phyloP scores from a whole-genome alignment of 2,888 invertebrate species.

The Drosophila conformis region DNA sequence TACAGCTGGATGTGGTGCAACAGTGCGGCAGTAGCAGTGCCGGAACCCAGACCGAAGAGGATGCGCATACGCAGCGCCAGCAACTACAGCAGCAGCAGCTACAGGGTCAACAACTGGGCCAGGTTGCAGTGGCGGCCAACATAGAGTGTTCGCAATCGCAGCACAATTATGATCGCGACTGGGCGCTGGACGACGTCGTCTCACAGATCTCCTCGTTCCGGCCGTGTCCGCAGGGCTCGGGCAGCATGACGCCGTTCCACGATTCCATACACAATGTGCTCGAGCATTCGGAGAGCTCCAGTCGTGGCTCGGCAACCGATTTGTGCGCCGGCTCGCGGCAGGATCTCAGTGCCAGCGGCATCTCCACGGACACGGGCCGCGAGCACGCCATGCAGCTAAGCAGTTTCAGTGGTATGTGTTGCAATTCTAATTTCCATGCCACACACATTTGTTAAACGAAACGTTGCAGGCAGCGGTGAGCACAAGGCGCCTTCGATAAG shows the following conservation, averaged over 20 bases:
- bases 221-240: conserved; percentile 85
- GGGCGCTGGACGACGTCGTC: conserved; percentile 84
- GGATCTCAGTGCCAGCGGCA: conserved; percentile 83
- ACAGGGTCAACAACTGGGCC: conserved; percentile 70
- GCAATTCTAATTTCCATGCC: background rate
- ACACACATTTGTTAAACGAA: background rate
- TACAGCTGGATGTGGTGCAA: conserved; percentile 72
- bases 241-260: conserved; percentile 85
- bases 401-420: conserved; percentile 78
- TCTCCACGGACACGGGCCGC: conserved; percentile 80
- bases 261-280: conserved; percentile 85
- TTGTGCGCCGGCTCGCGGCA: conserved; percentile 83
- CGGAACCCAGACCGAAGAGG: conserved; percentile 70
- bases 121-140: conserved; percentile 87
- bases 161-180: conserved; percentile 85
- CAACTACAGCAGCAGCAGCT: conserved; percentile 66
- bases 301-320: conserved; percentile 83
- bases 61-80: conserved; percentile 73
- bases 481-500: conserved; percentile 83
- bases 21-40: conserved; percentile 67
- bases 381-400: conserved; percentile 81
- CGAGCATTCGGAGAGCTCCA: conserved; percentile 83
- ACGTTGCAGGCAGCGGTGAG: conserved; percentile 77
- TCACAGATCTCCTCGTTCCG: conserved; percentile 85
- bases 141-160: conserved; percentile 87